Base-by-base conservation (phyloP, 2,797 vertebrate genomes). In the Garrulus glandarius region DNA sequence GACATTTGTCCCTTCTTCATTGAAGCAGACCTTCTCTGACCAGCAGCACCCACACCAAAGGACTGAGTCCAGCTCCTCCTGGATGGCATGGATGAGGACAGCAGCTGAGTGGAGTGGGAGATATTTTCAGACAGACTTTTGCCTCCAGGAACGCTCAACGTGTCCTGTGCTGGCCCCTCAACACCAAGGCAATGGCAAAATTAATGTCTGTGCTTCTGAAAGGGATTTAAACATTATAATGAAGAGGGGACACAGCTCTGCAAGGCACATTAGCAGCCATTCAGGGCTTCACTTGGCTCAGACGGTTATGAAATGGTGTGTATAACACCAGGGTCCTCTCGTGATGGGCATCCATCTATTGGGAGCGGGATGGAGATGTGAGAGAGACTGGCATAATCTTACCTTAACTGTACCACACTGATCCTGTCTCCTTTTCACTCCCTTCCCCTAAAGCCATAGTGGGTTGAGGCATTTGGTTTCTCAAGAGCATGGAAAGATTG, bases 301-400 rank as follows among this genome's bases (percentile, higher is more conserved):
- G 39, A 30, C 1, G 1, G 30, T 24, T 60, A 39, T 0, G 0
- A 90, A 81, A 75, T 13, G 5, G 5, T 5, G 2, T 9, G 9
- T 39, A 16, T 8, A 55, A 64, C 0, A 3, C 41, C 36, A 76
- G 39, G 34, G 32, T 46, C 39, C 32, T 70, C 52, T 72, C 44
- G 2, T 59, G 44, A 56, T 52, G 30, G 81, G 10, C 17, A 75
- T 30, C 22, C 23, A 44, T n/a, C 34, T 63, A 2, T 1, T 34
- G 26, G 64, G 63, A 87, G 46, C 10, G 30, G 43, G 29, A 50
- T 47, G 39, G 68, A 89, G 63, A 72, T 9, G 32, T 5, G 18
- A 71, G 23, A 49, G 12, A 53, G 4, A 10, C 36, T 47, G 30
- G 32, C 8, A 56, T 23, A 24, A 19, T 39, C 52, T 79, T 46